phyloP scores from a whole-genome alignment of 2,797 vertebrate species.

The Zalophus californianus region DNA sequence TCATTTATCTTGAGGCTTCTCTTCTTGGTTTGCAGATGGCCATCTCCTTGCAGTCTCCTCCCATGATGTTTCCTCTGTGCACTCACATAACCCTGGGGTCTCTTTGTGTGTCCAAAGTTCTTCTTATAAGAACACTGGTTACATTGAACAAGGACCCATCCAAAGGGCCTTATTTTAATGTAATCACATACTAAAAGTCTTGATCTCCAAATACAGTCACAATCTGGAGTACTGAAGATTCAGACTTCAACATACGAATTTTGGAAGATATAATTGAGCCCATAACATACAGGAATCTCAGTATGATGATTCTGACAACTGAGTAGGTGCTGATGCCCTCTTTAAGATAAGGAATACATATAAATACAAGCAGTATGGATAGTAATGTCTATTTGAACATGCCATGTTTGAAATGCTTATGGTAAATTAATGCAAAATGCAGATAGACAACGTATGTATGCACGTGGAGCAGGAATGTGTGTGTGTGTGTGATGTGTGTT shows the following conservation, averaged over 20 bases:
- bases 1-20: background rate
- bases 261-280: background rate
- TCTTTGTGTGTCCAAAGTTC: background rate
- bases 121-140: background rate
- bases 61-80: background rate
- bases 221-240: background rate
- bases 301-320: background rate
- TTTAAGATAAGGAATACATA: background rate
- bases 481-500: background rate
- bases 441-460: background rate
- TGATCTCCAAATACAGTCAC: background rate
- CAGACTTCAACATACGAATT: background rate
- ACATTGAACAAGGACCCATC: background rate
- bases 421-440: background rate
- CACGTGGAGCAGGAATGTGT: background rate
- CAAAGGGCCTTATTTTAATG: background rate
- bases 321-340: background rate
- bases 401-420: background rate
- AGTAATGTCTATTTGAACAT: background rate
- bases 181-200: background rate
- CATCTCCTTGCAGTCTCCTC: rapidly evolving
- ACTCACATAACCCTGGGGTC: background rate
- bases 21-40: background rate
- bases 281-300: background rate
- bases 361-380: background rate